These are phyloP conservation scores for Cephalopholis sonnerati DNA, from an alignment of 2,113 vertebrate genomes.

Conservation along the genomic window DNA sequence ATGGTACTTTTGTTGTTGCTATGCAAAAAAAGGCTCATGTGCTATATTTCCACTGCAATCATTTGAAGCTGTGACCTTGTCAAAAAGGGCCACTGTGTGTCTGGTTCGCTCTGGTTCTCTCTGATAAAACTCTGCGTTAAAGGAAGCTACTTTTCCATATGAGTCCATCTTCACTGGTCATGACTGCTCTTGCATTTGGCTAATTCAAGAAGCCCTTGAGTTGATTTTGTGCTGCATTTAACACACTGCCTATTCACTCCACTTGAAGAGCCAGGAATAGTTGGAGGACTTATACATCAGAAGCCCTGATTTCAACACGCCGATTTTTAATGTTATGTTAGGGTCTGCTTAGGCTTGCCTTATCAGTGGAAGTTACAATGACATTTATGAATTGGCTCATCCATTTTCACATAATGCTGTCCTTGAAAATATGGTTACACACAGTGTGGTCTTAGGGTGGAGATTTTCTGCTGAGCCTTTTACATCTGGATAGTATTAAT, in stretches of 20 bases:
- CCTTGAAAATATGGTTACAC: conserved; percentile 57
- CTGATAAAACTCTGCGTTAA: conserved; percentile 45
- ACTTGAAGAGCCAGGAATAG: conserved; percentile 46
- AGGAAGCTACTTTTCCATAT: conserved; percentile 36
- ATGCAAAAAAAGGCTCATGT: conserved; percentile 75
- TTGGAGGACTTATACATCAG: conserved; percentile 54
- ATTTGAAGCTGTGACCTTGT: conserved; percentile 77
- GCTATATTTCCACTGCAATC: conserved; percentile 69
- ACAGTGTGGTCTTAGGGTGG: conserved; percentile 23
- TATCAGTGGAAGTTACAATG: conserved; percentile 29
- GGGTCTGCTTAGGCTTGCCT: not conserved
- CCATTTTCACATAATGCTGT: conserved; percentile 45
- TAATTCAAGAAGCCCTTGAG: conserved; percentile 49
- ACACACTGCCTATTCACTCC: conserved; percentile 31
- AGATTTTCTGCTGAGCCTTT: conserved; percentile 52
- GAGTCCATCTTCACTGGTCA: not conserved
- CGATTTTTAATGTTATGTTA: conserved; percentile 40
- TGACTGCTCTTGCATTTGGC: conserved; percentile 33
- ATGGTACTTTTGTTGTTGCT: conserved; percentile 75
- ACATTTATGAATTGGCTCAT: conserved; percentile 19
- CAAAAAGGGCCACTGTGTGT: conserved; percentile 54
- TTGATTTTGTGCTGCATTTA: conserved; percentile 61
- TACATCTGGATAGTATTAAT: conserved; percentile 54
- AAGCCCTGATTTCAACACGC: conserved; percentile 20
- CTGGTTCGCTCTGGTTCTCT: conserved; percentile 29